Evolutionary conservation across 2,888 invertebrate species (phyloP).

Genomic region (Ceratothoa steindachneri): DNA sequence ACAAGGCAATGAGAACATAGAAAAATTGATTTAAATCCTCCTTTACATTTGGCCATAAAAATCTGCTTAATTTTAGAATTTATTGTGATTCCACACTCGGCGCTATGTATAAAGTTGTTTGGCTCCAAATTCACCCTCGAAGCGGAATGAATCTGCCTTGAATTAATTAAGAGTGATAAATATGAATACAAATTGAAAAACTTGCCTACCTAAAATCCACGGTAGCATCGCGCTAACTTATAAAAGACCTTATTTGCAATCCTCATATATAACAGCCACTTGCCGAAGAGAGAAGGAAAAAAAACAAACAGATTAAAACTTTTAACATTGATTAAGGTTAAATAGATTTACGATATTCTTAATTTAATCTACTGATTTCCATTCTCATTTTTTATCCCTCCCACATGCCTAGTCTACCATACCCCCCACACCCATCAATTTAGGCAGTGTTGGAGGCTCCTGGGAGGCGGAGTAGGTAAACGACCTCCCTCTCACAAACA

Average conservation of each 20-base stretch:
- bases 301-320: conserved; percentile 11
- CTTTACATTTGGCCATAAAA: too few relatives aligned
- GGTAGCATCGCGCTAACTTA: conserved; percentile 1
- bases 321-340: background rate
- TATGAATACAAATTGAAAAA: conserved; percentile 10
- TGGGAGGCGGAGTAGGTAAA: too few relatives aligned
- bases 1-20: too few relatives aligned
- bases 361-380: background rate
- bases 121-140: background rate
- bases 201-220: conserved; percentile 3
- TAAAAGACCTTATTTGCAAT: conserved; percentile 12
- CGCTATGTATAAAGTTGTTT: background rate
- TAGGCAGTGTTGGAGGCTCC: too few relatives aligned
- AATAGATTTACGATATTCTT: conserved; percentile 3
- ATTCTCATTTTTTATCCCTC: background rate
- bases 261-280: conserved; percentile 11
- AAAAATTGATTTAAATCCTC: too few relatives aligned
- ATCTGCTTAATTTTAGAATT: too few relatives aligned
- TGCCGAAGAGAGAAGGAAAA: background rate
- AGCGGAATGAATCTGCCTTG: background rate
- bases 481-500: too few relatives aligned
- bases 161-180: conserved; percentile 1
- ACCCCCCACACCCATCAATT: too few relatives aligned
- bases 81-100: background rate
- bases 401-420: background rate